Base-by-base conservation (phyloP, 2,797 vertebrate genomes). In the Discoglossus pictus region DNA sequence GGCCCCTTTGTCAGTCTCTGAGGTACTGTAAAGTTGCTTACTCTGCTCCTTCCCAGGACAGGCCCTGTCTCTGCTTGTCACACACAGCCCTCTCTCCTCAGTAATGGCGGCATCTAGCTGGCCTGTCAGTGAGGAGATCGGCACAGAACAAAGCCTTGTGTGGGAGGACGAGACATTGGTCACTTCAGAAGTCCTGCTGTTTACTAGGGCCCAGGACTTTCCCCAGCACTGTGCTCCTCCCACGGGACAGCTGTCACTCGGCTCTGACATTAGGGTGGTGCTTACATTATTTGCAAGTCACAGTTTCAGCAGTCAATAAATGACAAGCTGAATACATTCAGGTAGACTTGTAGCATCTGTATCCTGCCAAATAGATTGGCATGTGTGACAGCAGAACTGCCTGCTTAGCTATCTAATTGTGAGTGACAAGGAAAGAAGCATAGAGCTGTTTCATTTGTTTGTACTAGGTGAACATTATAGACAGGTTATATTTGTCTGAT, bases 221-320 rank as follows among this genome's bases (percentile, higher is more conserved):
- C 61, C 62, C 50, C 75, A 72, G 68, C 76, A 77, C 78, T 76
- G 63, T 51, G 50, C 74, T 70, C 75, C 79, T 81, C 73, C 75
- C 62, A 77, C 58, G 79, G 73, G 76, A 70, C 75, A 83, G 74
- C 75, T 83, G 77, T 73, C 64, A 74, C 55, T 62, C 66, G 67
- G 56, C 72, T 73, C 65, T 73, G 78, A 78, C 75, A 74, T 77
- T 79, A 63, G 58, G 50, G 20, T 2, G 5, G 20, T 55, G 52
- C 73, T 74, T 61, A 60, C 40, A 40, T 71, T 74, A 83, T 82
- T 85, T 80, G 75, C 76, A 79, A 74, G 73, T 84, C 78, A 79
- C 73, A 83, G 73, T 74, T 75, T 77, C 44, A 62, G 72, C 71
- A 77, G 77, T 83, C 76, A 80, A 64, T 76, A 79, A 82, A 78